A percentile compares a stretch with the other conserved stretches of the same genome.
Evolutionary conservation across 2,113 vertebrate species (phyloP).

Genomic region (Tretioscincus oriximinensis): DNA sequence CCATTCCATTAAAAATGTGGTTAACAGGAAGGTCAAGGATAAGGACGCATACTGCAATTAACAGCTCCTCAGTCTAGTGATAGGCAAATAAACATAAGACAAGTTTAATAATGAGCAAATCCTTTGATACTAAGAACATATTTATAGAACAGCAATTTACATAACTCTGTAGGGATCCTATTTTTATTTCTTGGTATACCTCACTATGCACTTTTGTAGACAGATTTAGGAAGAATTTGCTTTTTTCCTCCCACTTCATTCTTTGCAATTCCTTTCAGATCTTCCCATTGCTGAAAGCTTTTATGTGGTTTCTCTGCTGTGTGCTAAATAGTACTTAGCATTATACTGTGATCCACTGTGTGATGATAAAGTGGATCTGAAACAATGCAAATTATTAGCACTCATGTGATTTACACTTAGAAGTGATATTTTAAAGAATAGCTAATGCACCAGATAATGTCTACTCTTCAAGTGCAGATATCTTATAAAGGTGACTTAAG

Average conservation of each 20-base stretch:
- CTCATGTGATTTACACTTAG: slow-evolving; percentile 37
- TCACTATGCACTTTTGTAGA: slow-evolving; percentile 35
- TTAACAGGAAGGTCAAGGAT: slow-evolving; percentile 63
- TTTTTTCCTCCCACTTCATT: slow-evolving; percentile 31
- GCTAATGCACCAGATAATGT: slow-evolving; percentile 28
- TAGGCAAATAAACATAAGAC: slow-evolving; percentile 55
- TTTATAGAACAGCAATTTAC: slow-evolving; percentile 52
- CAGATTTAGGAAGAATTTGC: slow-evolving; percentile 46
- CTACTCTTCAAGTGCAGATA: slow-evolving; percentile 23
- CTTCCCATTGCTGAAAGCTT: slow-evolving; percentile 12
- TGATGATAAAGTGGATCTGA: slow-evolving; percentile 45
- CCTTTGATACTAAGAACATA: slow-evolving; percentile 50
- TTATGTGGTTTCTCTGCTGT: slow-evolving; percentile 39
- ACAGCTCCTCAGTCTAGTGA: slow-evolving; percentile 41
- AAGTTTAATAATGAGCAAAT: slow-evolving; percentile 62
- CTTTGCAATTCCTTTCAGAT: slow-evolving; percentile 41
- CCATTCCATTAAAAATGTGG: slow-evolving; percentile 58
- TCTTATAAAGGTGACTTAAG: background rate
- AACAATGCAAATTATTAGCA: slow-evolving; percentile 41
- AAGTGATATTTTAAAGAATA: slow-evolving; percentile 42
- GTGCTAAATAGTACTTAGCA: slow-evolving; percentile 34
- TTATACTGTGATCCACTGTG: slow-evolving; percentile 5
- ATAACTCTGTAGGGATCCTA: slow-evolving; percentile 44
- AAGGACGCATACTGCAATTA: slow-evolving; percentile 62
- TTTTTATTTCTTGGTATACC: slow-evolving; percentile 41